A percentile compares a stretch with the other conserved stretches of the same genome.
Conservation (phyloP, 2,888 invertebrate species). For the Julus scanicus region DNA sequence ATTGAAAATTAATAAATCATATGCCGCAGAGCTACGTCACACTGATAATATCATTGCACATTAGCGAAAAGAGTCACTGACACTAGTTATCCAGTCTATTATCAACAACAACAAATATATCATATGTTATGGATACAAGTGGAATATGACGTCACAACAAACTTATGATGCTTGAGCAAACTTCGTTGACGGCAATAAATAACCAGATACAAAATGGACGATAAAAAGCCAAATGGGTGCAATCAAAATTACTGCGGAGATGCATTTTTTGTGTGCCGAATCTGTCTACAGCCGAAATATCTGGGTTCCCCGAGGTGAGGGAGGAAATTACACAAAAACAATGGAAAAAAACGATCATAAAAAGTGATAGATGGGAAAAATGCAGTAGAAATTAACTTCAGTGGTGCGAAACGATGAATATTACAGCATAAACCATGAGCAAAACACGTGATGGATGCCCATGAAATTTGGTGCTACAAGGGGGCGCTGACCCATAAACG, state of each 20-base stretch:
- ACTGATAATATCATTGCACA: too few relatives aligned
- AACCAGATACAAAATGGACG: not conserved
- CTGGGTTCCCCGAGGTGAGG: not conserved
- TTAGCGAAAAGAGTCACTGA: too few relatives aligned
- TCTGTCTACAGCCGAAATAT: not conserved
- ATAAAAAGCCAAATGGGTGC: not conserved
- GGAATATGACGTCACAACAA: too few relatives aligned
- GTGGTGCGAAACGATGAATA: slow-evolving; percentile 33
- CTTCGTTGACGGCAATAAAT: not conserved
- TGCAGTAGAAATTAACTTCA: not conserved
- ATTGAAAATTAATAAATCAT: not conserved
- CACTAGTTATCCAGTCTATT: too few relatives aligned
- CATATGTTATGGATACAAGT: too few relatives aligned
- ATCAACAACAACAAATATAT: too few relatives aligned
- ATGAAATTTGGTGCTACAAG: slow-evolving; percentile 16
- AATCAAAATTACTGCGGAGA: not conserved
- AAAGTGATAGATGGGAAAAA: not conserved
- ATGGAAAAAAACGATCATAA: not conserved
- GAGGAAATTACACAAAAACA: not conserved
- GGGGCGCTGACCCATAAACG: slow-evolving; percentile 14
- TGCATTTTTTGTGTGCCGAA: not conserved
- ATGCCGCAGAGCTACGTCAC: not conserved
- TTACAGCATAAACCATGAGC: not conserved
- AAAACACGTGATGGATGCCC: not conserved
- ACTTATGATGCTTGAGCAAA: too few relatives aligned